Evolutionary conservation across 53 echinoderm and acorn worm genomes (phyloP).

Genomic region (Paelopatides confundens): DNA sequence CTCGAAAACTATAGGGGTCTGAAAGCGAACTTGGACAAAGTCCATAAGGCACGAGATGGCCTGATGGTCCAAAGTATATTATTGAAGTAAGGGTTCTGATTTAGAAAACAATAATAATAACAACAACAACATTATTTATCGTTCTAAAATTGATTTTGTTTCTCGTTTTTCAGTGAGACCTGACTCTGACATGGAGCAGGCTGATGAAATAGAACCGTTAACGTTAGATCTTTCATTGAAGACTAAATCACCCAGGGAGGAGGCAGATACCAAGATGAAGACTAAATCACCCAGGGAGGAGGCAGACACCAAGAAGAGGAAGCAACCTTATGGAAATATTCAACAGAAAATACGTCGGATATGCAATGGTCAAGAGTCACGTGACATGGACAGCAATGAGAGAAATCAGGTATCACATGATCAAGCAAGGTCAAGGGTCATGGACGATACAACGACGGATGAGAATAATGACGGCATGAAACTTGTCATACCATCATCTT

Average conservation of each 20-base stretch:
- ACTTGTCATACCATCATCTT: not conserved
- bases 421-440: not conserved
- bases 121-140: no score
- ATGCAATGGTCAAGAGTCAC: not conserved
- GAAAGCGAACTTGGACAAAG: no score
- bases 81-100: no score
- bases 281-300: not conserved
- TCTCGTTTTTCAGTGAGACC: not conserved
- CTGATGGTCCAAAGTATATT: no score
- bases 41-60: no score
- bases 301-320: not conserved
- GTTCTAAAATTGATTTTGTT: not conserved
- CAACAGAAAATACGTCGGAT: conserved; percentile 32
- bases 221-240: conserved; percentile 40
- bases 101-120: no score
- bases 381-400: not conserved
- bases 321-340: not conserved
- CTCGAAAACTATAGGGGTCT: no score
- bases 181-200: not conserved
- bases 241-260: not conserved
- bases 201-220: not conserved
- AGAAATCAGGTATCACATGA: not conserved
- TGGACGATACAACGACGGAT: not conserved
- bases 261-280: not conserved
- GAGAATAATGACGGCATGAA: not conserved